Conservation (phyloP, 1,140 invertebrate genomes). For the Mercenaria mercenaria region DNA sequence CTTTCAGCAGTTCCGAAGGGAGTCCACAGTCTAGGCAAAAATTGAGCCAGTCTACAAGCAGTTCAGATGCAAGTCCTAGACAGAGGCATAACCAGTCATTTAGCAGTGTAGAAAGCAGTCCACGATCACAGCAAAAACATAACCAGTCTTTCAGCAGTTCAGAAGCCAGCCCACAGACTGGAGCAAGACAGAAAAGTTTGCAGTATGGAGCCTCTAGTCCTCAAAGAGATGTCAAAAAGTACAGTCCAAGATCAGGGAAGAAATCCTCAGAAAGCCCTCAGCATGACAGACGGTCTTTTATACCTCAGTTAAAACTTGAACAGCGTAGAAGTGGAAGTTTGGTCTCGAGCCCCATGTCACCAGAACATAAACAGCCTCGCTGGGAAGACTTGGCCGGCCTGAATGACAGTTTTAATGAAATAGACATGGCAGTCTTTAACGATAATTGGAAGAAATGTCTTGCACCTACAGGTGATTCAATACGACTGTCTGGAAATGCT, state of each 20-base stretch:
- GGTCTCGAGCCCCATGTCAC: conserved; percentile 73
- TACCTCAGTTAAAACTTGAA: conserved; percentile 3
- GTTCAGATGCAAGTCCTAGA: conserved; percentile 53
- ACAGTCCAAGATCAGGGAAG: conserved; percentile 26
- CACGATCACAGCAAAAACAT: conserved; percentile 8
- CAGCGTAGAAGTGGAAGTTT: conserved; percentile 32
- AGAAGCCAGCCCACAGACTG: conserved; percentile 58
- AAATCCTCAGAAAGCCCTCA: conserved; percentile 35
- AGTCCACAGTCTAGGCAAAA: conserved; percentile 57
- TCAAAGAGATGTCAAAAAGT: conserved; percentile 28
- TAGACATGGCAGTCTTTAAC: conserved; percentile 73
- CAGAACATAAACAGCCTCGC: conserved; percentile 71
- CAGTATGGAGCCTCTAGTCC: conserved; percentile 30
- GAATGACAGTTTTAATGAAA: conserved; percentile 69
- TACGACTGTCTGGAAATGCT: conserved; percentile 46
- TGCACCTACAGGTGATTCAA: conserved; percentile 74
- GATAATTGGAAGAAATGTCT: conserved; percentile 74
- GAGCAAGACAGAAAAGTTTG: conserved; percentile 38
- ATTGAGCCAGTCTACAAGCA: conserved; percentile 53
- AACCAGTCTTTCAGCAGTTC: conserved; percentile 52
- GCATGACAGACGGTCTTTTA: background rate
- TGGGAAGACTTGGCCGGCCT: conserved; percentile 76
- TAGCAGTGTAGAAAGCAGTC: conserved; percentile 52
- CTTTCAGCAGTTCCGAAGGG: conserved; percentile 56
- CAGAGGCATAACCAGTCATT: conserved; percentile 32